Base-by-base conservation (phyloP, 2,113 vertebrate genomes). In the Lagopus leucura region DNA sequence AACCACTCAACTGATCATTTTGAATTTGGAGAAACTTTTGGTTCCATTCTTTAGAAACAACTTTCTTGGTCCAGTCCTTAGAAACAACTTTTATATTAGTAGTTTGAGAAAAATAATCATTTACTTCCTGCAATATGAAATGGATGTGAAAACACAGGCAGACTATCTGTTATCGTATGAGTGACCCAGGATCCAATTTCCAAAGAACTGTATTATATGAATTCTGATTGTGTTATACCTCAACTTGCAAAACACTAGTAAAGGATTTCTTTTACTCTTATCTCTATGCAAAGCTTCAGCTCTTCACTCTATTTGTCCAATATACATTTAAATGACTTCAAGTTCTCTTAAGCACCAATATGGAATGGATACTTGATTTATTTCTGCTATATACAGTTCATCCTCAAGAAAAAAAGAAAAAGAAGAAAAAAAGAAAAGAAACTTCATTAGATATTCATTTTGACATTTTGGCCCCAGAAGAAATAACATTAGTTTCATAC, bases 401-500 rank as follows among this genome's bases (percentile, higher is more conserved):
- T 82, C 63, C 50, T 82, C 45, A 89, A 69, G 43, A 18, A 27
- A 34, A 50, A n/a, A 38, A 30, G 42, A 50, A n/a, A 36, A 57
- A 54, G 45, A 69, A 52, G 13, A 6, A 7, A 10, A 4, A 32
- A 30, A 12, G 7, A 8, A 7, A 11, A 43, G 4, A 28, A 30
- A 12, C 43, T 81, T 96, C 90, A 97, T 97, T 97, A 97, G 82
- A 87, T 95, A 98, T 95, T 97, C 96, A 95, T 92, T 96, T 97
- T 97, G 95, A 96, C 96, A 97, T 97, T 96, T 90, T 93, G 75
- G 73, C 94, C 97, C 89, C 97, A 96, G 92, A 97, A 97, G 96
- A 98, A 97, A 97, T 95, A 97, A 94, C 89, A 96, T 95, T 97
- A 97, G 75, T 91, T 97, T 93, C 92, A 95, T 97, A 97, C 76